These are phyloP conservation scores for Lithobates pipiens DNA, from an alignment of 2,797 vertebrate species.

Conservation along the genomic window DNA sequence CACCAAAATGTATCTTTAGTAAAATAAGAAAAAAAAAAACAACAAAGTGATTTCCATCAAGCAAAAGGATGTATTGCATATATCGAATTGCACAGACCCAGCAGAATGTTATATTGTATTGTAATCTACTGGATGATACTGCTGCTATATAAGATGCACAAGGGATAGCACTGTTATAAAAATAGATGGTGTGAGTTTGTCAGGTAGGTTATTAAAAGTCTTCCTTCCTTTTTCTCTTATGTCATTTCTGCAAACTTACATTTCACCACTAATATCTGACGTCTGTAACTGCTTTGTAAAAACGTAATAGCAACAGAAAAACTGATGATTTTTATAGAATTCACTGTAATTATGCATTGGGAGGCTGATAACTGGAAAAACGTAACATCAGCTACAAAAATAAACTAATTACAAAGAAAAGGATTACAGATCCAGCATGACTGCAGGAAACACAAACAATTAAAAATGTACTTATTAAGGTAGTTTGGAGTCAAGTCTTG, in stretches of 20 bases:
- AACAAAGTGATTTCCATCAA: not conserved
- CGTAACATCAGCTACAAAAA: constrained; percentile 53
- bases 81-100: not conserved
- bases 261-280: constrained; percentile 33
- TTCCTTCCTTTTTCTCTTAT: constrained; percentile 1
- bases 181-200: not conserved
- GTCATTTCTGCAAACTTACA: constrained; percentile 7
- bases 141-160: not conserved
- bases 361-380: constrained; percentile 51
- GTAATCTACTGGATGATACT: not conserved
- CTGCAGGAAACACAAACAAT: constrained; percentile 56
- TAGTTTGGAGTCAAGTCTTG: constrained; percentile 30
- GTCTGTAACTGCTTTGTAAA: constrained; percentile 10
- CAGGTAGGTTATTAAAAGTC: constrained; percentile 3
- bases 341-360: constrained; percentile 45
- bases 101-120: not conserved
- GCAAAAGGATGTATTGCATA: not conserved
- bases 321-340: constrained; percentile 48
- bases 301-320: constrained; percentile 26
- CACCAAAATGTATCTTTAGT: not conserved
- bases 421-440: constrained; percentile 34
- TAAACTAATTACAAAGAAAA: constrained; percentile 54
- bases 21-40: not conserved
- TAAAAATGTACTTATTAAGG: constrained; percentile 54
- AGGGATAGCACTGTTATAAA: constrained; percentile 3